A percentile compares a stretch with the other conserved stretches of the same genome.
phyloP scores from a whole-genome alignment of 2,888 invertebrate species.

The Drosophila austrosaltans region DNA sequence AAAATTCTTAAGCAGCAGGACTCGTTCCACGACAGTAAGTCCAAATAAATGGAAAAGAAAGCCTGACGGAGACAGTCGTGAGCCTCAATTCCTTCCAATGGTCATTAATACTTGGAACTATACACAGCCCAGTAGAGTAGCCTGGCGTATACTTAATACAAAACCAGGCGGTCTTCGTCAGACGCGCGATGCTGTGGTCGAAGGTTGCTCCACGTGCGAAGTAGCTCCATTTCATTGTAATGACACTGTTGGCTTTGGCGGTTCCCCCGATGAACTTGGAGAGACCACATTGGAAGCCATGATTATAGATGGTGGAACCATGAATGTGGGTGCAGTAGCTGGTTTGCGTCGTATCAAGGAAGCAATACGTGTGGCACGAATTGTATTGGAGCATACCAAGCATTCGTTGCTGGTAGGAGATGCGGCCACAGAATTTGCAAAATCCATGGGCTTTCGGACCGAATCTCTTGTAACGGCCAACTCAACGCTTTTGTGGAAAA shows the following conservation, averaged over 20 bases:
- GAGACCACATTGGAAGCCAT: slow-evolving; percentile 98
- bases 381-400: slow-evolving; percentile 93
- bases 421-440: slow-evolving; percentile 94
- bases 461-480: slow-evolving; percentile 89
- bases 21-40: no score
- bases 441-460: slow-evolving; percentile 93
- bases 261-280: slow-evolving; percentile 97
- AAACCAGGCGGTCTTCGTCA: slow-evolving; percentile 82
- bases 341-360: slow-evolving; percentile 91
- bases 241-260: slow-evolving; percentile 99
- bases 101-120: slow-evolving; percentile 94
- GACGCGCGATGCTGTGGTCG: slow-evolving; percentile 93
- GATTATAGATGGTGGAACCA: slow-evolving; percentile 93
- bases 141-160: slow-evolving; percentile 87
- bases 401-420: slow-evolving; percentile 96
- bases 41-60: not conserved
- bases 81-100: slow-evolving; percentile 84
- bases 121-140: slow-evolving; percentile 85
- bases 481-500: slow-evolving; percentile 85
- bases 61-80: not conserved
- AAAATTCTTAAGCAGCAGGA: not conserved
- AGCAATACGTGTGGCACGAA: slow-evolving; percentile 95
- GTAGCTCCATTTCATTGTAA: slow-evolving; percentile 85
- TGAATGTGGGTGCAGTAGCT: slow-evolving; percentile 96
- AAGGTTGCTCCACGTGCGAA: slow-evolving; percentile 94